These are phyloP conservation scores for Ceratothoa steindachneri DNA, from an alignment of 2,888 invertebrate species.

Conservation along the genomic window DNA sequence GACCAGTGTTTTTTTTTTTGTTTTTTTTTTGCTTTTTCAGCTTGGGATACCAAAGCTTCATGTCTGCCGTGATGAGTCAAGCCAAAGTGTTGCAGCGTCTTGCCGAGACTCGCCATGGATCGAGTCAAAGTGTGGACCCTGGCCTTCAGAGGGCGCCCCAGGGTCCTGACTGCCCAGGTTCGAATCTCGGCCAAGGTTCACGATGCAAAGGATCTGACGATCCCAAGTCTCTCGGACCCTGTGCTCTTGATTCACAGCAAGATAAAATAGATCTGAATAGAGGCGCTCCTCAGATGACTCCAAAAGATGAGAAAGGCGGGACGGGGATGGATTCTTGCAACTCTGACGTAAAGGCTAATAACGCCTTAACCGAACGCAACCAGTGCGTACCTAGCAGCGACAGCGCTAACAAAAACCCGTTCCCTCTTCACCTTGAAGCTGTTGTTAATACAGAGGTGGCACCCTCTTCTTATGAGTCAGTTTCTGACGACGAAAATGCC, in stretches of 20 bases:
- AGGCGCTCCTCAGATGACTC: background rate
- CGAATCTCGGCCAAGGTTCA: background rate
- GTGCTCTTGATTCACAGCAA: background rate
- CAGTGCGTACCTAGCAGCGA: no score
- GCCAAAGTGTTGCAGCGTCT: background rate
- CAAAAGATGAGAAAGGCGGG: background rate
- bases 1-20: no score
- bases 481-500: background rate
- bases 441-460: background rate
- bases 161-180: background rate
- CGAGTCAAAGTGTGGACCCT: background rate
- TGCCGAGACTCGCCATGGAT: background rate
- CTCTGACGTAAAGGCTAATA: no score
- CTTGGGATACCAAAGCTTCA: conserved; percentile 44
- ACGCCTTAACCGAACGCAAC: no score
- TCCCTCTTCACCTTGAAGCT: no score
- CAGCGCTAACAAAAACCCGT: no score
- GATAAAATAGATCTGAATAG: background rate
- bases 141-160: background rate
- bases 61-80: conserved; percentile 32
- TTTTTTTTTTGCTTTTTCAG: conserved; percentile 23
- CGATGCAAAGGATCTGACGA: background rate
- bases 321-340: background rate
- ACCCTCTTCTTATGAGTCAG: background rate
- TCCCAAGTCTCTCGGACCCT: background rate